Base-by-base conservation (phyloP, 2,888 invertebrate genomes). In the Sussaba pulchella region DNA sequence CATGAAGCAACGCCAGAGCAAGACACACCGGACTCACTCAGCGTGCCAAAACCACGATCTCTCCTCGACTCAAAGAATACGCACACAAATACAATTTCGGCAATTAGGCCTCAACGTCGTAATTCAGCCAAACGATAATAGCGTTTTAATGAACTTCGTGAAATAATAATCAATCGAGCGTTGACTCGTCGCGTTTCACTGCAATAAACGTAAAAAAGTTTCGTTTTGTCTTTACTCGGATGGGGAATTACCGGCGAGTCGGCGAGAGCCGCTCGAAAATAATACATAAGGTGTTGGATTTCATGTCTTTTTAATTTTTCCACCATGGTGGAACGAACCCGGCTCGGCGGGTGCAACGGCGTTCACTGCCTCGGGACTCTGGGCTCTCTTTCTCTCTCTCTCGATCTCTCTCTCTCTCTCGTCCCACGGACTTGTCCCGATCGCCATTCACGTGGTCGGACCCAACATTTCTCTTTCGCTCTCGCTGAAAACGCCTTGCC, bases 251-350 rank as follows among this genome's bases (percentile, higher is more conserved):
- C 54, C 36, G 52, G 17, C 26, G 31, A 61, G 71, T 72, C 41
- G 31, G n/a, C n/a, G n/a, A n/a, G n/a, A 59, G 59, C 61, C 39
- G 36, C 43, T n/a, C n/a, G 67, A 50, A 39, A 64, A 75, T 66
- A 66, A 70, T 70, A 57, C 63, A 69, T 52, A 52, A 81, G 81
- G 77, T 81, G 77, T 81, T 72, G 67, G 69, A 69, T 77, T 81
- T 73, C 81, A 57, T 73, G 77, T 77, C 69, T 77, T 77, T 81
- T 81, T 73, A 77, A 81, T 77, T 81, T 81, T 73, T 81, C 71
- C 26, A n/a, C 24, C 39, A 12, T 43, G 66, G 78, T 69, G 81
- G 78, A 81, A 78, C 61, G 70, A 76, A 75, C 64, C 73, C 77
- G 81, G 39, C n/a, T 57, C 50, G 73, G 57, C 50, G 66, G 47